These are phyloP conservation scores for Notolabrus celidotus DNA, from an alignment of 2,797 vertebrate species.

Conservation along the genomic window DNA sequence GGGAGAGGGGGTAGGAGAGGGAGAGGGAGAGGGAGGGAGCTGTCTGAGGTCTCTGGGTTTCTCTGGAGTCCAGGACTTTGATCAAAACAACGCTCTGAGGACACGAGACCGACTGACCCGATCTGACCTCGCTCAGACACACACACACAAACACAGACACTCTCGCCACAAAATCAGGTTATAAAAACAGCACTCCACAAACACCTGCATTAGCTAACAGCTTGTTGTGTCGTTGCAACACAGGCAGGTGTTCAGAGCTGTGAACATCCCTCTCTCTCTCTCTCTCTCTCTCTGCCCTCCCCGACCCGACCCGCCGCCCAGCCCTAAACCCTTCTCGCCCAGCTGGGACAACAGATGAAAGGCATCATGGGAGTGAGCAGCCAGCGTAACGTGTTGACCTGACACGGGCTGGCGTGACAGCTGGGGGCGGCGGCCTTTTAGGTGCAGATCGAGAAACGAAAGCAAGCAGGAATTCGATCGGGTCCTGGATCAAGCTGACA, in stretches of 20 bases:
- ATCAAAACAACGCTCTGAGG: conserved; percentile 70
- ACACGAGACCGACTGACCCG: conserved; percentile 54
- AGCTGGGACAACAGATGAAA: conserved; percentile 68
- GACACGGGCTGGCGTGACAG: conserved; percentile 26
- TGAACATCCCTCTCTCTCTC: conserved; percentile 4
- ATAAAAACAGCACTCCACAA: conserved; percentile 50
- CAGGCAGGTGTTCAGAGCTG: conserved; percentile 51
- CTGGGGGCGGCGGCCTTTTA: conserved; percentile 15
- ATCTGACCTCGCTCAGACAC: conserved; percentile 43
- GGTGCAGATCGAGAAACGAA: not conserved
- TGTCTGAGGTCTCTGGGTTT: conserved; percentile 60
- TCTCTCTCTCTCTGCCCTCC: not conserved
- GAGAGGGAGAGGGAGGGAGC: conserved; percentile 1
- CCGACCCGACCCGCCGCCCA: not conserved
- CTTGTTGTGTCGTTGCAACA: conserved; percentile 50
- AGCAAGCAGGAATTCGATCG: not conserved
- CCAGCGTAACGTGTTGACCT: conserved; percentile 37
- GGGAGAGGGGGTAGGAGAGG: not conserved
- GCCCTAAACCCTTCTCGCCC: conserved; percentile 42
- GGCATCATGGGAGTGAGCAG: conserved; percentile 62
- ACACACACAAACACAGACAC: conserved; percentile 18
- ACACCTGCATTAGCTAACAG: conserved; percentile 63
- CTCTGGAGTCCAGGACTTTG: conserved; percentile 57
- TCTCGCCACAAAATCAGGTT: conserved; percentile 27
- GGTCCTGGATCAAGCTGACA: not conserved